A percentile compares a stretch with the other conserved stretches of the same genome.
phyloP scores from a whole-genome alignment of 2,797 vertebrate species.

The Aldrovandia affinis region DNA sequence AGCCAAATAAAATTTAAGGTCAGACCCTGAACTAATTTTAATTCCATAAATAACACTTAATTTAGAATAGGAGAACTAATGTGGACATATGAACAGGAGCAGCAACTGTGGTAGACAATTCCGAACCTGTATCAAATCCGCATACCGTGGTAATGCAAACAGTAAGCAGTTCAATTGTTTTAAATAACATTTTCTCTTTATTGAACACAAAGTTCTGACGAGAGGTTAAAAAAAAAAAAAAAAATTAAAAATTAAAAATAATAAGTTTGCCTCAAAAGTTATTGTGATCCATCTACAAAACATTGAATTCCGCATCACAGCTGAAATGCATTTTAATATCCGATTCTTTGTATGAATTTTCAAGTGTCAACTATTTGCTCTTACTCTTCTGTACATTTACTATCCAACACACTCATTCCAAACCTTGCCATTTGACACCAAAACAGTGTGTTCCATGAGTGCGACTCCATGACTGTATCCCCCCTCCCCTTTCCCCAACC shows the following conservation, averaged over 20 bases:
- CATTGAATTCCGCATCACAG: constrained; percentile 17
- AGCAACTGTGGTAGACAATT: neutral
- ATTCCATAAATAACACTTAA: neutral
- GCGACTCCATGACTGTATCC: neutral
- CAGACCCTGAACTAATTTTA: neutral
- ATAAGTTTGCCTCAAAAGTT: constrained; percentile 38
- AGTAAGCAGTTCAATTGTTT: constrained; percentile 62
- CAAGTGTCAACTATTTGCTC: constrained; percentile 8
- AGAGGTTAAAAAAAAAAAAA: constrained; percentile 41
- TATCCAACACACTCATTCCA: neutral
- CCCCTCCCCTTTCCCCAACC: neutral
- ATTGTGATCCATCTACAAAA: constrained; percentile 65
- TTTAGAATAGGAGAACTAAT: neutral
- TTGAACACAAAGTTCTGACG: constrained; percentile 68
- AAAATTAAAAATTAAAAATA: constrained; percentile 13
- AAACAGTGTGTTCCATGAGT: constrained; percentile 47
- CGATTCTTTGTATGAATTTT: too few relatives aligned
- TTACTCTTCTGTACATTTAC: constrained; percentile 27
- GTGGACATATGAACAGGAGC: neutral
- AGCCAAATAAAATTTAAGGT: neutral
- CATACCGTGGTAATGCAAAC: constrained; percentile 58
- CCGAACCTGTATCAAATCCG: constrained; percentile 24
- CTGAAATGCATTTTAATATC: constrained; percentile 15
- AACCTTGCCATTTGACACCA: neutral
- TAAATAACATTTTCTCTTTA: constrained; percentile 75